A percentile compares a stretch with the other conserved stretches of the same genome.
These are phyloP conservation scores for Lasioglossum lativentre DNA, from an alignment of 2,888 invertebrate species.

Conservation along the genomic window DNA sequence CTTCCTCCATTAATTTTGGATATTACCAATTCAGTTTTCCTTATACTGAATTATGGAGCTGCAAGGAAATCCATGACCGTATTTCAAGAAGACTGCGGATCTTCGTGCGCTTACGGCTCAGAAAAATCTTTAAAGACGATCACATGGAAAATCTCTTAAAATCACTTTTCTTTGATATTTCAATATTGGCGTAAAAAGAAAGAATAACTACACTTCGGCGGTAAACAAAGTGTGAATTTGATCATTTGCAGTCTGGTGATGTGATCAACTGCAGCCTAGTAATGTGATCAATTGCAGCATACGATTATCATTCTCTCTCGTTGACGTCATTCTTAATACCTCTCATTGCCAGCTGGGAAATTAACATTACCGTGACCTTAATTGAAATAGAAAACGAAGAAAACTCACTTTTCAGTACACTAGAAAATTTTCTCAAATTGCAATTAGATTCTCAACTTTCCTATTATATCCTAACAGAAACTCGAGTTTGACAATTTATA, in stretches of 20 bases:
- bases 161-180: background rate
- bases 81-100: background rate
- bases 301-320: background rate
- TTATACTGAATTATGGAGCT: background rate
- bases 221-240: background rate
- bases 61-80: background rate
- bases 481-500: background rate
- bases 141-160: background rate
- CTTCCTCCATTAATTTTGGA: background rate
- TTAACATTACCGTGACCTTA: background rate
- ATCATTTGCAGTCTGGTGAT: background rate
- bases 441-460: background rate
- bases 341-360: background rate
- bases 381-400: background rate
- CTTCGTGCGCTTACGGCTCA: background rate
- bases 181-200: background rate
- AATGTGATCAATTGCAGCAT: background rate
- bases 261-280: background rate
- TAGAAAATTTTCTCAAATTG: background rate
- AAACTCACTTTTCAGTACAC: background rate
- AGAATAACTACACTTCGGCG: background rate
- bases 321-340: background rate
- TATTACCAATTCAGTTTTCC: background rate
- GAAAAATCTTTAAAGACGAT: background rate
- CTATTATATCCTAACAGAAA: background rate